Conservation (phyloP, 2,113 vertebrate genomes). For the Muscicapa adusta region DNA sequence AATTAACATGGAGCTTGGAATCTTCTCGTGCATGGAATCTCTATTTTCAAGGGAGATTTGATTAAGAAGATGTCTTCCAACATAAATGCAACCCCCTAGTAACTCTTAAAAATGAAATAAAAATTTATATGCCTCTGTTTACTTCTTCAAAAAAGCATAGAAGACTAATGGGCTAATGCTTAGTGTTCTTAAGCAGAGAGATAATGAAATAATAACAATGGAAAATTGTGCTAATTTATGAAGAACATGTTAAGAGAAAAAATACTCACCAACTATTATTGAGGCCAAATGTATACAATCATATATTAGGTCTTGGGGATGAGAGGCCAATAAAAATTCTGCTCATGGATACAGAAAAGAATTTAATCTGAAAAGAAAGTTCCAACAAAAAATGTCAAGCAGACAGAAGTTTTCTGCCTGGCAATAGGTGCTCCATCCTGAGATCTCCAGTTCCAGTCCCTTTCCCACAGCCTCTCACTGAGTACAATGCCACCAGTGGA, state of each 20-base stretch:
- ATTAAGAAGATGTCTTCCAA: background rate
- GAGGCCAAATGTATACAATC: background rate
- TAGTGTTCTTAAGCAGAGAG: background rate
- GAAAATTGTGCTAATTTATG: background rate
- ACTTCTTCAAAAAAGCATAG: background rate
- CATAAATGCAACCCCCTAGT: background rate
- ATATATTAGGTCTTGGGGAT: background rate
- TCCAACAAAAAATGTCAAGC: background rate
- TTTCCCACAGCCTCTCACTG: background rate
- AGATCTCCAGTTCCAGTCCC: background rate
- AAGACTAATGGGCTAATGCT: background rate
- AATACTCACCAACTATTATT: background rate
- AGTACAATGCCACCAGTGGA: background rate
- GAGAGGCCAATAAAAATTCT: background rate
- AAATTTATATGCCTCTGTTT: background rate
- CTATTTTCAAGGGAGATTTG: background rate
- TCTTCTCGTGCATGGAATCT: background rate
- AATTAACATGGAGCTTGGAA: background rate
- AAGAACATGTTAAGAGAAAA: background rate
- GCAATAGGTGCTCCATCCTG: background rate
- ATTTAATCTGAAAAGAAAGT: background rate
- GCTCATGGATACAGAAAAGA: background rate
- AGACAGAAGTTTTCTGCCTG: background rate
- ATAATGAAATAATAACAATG: background rate
- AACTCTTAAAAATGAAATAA: background rate